Conservation (phyloP, 2,888 invertebrate genomes). For the Cheiracanthium punctorium region DNA sequence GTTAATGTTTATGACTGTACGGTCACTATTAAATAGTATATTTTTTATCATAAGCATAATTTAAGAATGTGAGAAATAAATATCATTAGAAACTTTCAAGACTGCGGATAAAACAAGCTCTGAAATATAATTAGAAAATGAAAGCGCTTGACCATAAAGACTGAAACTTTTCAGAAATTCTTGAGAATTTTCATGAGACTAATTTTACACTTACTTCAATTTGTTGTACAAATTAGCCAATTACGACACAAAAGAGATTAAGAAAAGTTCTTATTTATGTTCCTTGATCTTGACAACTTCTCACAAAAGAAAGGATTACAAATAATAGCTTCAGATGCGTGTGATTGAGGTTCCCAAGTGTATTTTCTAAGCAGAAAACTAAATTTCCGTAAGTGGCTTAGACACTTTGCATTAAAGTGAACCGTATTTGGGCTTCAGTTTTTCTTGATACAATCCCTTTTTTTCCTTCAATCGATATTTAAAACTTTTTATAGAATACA, state of each 20-base stretch:
- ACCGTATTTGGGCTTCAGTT: constrained; percentile 27
- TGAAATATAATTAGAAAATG: too few relatives aligned
- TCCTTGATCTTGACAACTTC: constrained; percentile 21
- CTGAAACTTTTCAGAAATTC: too few relatives aligned
- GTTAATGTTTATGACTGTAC: too few relatives aligned
- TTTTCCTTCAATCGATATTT: neutral
- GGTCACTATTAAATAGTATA: too few relatives aligned
- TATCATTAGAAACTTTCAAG: too few relatives aligned
- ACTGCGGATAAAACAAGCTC: too few relatives aligned
- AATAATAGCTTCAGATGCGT: constrained; percentile 18
- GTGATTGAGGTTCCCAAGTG: constrained; percentile 32
- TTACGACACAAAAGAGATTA: constrained; percentile 33
- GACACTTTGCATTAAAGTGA: constrained; percentile 55
- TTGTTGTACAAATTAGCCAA: neutral
- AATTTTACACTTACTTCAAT: too few relatives aligned
- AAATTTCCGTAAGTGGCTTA: constrained; percentile 55
- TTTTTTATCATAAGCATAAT: too few relatives aligned
- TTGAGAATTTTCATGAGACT: too few relatives aligned
- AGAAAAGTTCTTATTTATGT: constrained; percentile 45
- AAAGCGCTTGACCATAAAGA: too few relatives aligned
- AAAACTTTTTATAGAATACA: neutral
- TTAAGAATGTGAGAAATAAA: too few relatives aligned
- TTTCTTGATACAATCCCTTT: neutral
- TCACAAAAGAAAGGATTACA: constrained; percentile 39
- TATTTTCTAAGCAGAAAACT: constrained; percentile 26